phyloP scores from a whole-genome alignment of 2,888 invertebrate species.

The Hipparchia sbordonii region DNA sequence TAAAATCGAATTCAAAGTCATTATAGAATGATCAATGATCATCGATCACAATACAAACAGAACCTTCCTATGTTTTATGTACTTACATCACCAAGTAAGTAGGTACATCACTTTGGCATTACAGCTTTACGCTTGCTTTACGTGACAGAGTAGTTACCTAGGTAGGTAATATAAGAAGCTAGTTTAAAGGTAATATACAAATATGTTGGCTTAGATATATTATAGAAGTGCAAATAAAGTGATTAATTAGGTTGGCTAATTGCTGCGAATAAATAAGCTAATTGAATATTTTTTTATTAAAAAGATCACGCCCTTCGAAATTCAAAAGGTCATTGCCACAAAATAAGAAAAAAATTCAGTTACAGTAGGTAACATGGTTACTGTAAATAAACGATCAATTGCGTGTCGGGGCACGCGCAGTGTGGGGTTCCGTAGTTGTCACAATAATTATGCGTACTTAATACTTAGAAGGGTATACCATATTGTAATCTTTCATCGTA shows the following conservation, averaged over 20 bases:
- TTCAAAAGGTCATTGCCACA: too few species aligned
- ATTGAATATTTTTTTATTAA: neutral
- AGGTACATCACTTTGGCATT: slow-evolving; percentile 1
- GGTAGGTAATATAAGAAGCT: slow-evolving; percentile 5
- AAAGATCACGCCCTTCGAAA: too few species aligned
- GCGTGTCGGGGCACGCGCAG: too few species aligned
- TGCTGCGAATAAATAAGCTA: too few species aligned
- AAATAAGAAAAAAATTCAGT: too few species aligned
- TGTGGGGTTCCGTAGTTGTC: too few species aligned
- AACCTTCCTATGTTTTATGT: neutral
- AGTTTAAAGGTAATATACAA: slow-evolving; percentile 5
- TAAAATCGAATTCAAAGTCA: neutral
- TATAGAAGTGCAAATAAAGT: neutral
- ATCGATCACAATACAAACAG: neutral
- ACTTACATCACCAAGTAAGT: neutral
- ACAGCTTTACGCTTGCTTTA: neutral
- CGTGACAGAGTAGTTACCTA: too few species aligned
- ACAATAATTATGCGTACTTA: too few species aligned
- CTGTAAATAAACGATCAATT: too few species aligned
- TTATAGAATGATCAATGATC: neutral
- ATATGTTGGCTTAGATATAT: neutral
- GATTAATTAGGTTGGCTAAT: slow-evolving; percentile 1
- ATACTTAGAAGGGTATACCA: too few species aligned
- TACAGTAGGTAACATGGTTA: too few species aligned
- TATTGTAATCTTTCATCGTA: too few species aligned